Percentiles rank a stretch among this genome's conserved stretches.
phyloP scores from a whole-genome alignment of 2,797 vertebrate genomes.

The Cygnus olor region DNA sequence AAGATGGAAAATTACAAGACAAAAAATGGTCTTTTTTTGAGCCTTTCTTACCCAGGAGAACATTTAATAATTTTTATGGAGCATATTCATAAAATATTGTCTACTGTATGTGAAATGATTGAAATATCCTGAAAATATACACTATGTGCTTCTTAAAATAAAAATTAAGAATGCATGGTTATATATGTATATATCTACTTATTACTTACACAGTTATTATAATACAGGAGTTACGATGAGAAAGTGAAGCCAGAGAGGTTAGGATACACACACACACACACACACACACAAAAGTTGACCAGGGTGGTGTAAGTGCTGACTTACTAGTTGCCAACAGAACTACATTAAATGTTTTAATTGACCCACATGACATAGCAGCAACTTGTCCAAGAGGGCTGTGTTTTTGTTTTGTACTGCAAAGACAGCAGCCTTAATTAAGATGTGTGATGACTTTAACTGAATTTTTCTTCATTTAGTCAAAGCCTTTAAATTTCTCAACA shows the following conservation, averaged over 20 bases:
- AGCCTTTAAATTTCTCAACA: conserved; percentile 55
- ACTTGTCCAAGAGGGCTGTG: neutral
- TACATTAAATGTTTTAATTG: neutral
- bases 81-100: neutral
- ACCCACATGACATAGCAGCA: neutral
- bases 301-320: neutral
- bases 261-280: neutral
- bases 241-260: neutral
- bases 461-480: conserved; percentile 48
- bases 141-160: neutral
- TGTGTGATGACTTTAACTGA: conserved; percentile 43
- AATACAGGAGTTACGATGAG: neutral
- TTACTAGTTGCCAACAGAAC: neutral
- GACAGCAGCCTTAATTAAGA: conserved; percentile 52
- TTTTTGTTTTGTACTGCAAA: conserved; percentile 38
- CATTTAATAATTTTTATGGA: neutral
- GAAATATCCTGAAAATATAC: neutral
- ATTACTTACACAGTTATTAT: neutral
- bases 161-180: neutral
- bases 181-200: neutral
- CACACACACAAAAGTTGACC: neutral
- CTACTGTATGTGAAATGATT: neutral
- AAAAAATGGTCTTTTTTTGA: neutral
- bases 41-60: neutral
- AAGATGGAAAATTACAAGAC: neutral